Conservation (phyloP, 2,888 invertebrate species). For the Mycalesis mineus region DNA sequence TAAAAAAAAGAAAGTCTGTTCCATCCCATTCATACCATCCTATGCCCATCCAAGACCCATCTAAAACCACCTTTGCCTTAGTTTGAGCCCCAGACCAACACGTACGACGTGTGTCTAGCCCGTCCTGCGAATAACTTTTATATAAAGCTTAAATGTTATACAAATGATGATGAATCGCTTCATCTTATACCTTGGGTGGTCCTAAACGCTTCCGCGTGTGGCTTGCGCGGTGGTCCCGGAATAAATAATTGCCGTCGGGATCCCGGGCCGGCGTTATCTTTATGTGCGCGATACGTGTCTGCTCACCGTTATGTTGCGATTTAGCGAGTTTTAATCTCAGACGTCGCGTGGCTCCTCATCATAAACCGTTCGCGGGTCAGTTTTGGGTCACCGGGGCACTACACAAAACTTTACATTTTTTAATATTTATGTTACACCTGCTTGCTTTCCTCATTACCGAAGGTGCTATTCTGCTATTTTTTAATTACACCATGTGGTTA, state of each 20-base stretch:
- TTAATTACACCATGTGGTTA: too few relatives aligned
- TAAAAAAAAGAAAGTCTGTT: too few relatives aligned
- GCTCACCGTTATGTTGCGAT: conserved; percentile 23
- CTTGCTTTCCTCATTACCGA: too few relatives aligned
- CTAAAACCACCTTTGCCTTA: too few relatives aligned
- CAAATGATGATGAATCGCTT: too few relatives aligned
- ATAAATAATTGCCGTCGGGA: conserved; percentile 37
- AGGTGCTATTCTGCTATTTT: too few relatives aligned
- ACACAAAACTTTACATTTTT: background rate
- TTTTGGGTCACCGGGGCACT: conserved; percentile 7
- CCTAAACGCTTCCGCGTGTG: conserved; percentile 7
- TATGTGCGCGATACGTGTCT: conserved; percentile 34
- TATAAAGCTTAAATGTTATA: too few relatives aligned
- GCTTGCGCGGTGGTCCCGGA: conserved; percentile 15
- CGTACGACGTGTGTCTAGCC: too few relatives aligned
- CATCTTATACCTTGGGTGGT: background rate
- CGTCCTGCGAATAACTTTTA: too few relatives aligned
- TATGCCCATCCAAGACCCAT: too few relatives aligned
- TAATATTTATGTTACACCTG: background rate
- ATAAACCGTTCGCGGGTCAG: conserved; percentile 11
- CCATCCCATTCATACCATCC: too few relatives aligned
- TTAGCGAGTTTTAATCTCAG: conserved; percentile 21
- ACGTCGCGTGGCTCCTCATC: conserved; percentile 21
- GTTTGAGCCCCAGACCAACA: too few relatives aligned
- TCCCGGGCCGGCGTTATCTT: conserved; percentile 37